Conservation (phyloP, 2,113 vertebrate species). For the Pyxicephalus adspersus region DNA sequence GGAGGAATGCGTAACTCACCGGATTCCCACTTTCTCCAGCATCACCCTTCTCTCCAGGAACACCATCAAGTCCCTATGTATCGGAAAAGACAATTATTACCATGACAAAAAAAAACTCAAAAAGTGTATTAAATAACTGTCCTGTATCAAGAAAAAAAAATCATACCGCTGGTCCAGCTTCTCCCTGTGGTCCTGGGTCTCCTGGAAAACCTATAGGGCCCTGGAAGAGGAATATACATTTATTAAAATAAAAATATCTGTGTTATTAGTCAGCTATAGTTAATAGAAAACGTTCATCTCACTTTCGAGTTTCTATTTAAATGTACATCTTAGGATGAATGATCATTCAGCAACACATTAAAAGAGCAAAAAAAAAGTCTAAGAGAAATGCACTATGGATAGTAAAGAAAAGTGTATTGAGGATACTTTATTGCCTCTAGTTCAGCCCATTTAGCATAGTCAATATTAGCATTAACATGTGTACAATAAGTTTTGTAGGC, state of each 20-base stretch:
- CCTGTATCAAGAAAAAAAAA: neutral
- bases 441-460: no score
- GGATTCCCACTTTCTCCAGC: constrained; percentile 81
- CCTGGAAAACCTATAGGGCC: constrained; percentile 83
- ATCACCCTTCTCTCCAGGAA: constrained; percentile 82
- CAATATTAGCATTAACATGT: no score
- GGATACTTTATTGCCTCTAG: no score
- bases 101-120: neutral
- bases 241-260: neutral
- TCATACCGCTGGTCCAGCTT: constrained; percentile 78
- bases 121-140: neutral
- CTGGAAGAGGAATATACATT: constrained; percentile 62
- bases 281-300: no score
- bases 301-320: no score
- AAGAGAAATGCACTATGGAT: no score
- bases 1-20: constrained; percentile 69
- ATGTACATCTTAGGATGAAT: no score
- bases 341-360: no score
- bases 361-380: no score
- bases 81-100: neutral
- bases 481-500: no score
- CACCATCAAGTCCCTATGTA: constrained; percentile 81
- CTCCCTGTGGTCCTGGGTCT: constrained; percentile 81
- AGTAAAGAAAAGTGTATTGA: no score
- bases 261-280: no score